phyloP scores from a whole-genome alignment of 2,888 invertebrate species.

The Blastobasis lacticolella region DNA sequence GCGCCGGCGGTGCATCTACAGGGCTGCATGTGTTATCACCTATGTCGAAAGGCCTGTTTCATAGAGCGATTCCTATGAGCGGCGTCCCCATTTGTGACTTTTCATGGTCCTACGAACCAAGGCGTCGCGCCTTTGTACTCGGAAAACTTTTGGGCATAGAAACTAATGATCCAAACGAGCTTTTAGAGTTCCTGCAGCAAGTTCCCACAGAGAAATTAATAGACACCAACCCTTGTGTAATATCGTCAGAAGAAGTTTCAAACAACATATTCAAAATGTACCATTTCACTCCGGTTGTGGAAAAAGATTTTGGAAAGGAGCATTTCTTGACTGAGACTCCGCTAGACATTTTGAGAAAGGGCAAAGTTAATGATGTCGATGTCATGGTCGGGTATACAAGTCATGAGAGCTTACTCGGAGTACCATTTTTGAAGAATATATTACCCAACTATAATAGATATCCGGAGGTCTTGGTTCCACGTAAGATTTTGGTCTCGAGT shows the following conservation, averaged over 20 bases:
- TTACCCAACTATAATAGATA: slow-evolving; percentile 23
- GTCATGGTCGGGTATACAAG: slow-evolving; percentile 81
- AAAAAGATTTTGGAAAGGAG: slow-evolving; percentile 37
- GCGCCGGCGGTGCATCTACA: slow-evolving; percentile 35
- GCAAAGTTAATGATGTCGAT: slow-evolving; percentile 68
- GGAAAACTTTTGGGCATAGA: slow-evolving; percentile 24
- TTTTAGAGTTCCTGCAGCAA: slow-evolving; percentile 27
- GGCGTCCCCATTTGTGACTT: slow-evolving; percentile 31
- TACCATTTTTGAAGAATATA: slow-evolving; percentile 12
- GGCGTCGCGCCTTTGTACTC: slow-evolving; percentile 22
- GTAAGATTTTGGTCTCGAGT: slow-evolving; percentile 24
- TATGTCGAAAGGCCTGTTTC: slow-evolving; percentile 39
- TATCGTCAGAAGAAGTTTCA: slow-evolving; percentile 26
- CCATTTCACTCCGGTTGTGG: slow-evolving; percentile 39
- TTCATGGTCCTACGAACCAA: slow-evolving; percentile 19
- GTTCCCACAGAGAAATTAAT: slow-evolving; percentile 22
- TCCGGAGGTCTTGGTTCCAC: slow-evolving; percentile 34
- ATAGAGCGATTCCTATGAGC: slow-evolving; percentile 39
- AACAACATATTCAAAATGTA: slow-evolving; percentile 27
- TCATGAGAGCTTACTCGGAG: slow-evolving; percentile 69
- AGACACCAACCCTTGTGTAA: slow-evolving; percentile 15
- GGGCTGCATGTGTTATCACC: slow-evolving; percentile 36
- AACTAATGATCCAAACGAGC: slow-evolving; percentile 20
- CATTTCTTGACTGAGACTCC: slow-evolving; percentile 33
- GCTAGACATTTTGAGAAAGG: slow-evolving; percentile 35